phyloP scores from a whole-genome alignment of 2,113 vertebrate species.

The Mystacornis crossleyi region DNA sequence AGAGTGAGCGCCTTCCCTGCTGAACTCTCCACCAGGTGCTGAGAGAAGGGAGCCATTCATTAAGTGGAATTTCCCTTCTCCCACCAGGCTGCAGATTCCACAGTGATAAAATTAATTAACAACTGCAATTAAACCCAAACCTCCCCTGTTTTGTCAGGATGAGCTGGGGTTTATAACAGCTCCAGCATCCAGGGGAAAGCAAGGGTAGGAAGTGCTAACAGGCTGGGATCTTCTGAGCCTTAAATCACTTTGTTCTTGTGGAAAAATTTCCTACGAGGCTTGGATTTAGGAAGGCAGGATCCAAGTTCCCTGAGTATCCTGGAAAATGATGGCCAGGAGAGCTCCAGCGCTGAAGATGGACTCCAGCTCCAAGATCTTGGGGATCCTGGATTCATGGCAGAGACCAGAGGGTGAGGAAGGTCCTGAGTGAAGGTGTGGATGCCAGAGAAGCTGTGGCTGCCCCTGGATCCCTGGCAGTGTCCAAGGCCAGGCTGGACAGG shows the following conservation, averaged over 20 bases:
- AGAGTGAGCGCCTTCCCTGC: background rate
- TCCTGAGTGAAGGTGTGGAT: background rate
- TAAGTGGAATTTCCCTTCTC: background rate
- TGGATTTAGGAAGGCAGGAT: background rate
- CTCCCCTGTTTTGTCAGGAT: background rate
- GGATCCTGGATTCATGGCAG: background rate
- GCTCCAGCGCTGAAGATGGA: background rate
- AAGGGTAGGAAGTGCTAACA: background rate
- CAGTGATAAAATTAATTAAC: slow-evolving; percentile 36
- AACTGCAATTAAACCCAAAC: background rate
- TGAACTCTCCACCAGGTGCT: background rate
- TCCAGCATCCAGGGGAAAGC: background rate
- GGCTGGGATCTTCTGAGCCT: background rate
- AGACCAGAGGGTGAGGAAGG: background rate
- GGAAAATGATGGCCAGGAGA: background rate
- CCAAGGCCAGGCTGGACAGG: background rate
- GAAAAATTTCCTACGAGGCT: background rate
- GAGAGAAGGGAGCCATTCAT: background rate
- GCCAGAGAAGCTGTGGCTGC: background rate
- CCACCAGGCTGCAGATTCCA: background rate
- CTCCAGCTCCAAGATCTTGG: background rate
- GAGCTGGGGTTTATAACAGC: background rate
- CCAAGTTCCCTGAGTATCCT: background rate
- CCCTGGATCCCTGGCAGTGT: background rate
- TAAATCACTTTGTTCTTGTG: background rate